Evolutionary conservation across 2,113 vertebrate genomes (phyloP).

Genomic region (Scortum barcoo): DNA sequence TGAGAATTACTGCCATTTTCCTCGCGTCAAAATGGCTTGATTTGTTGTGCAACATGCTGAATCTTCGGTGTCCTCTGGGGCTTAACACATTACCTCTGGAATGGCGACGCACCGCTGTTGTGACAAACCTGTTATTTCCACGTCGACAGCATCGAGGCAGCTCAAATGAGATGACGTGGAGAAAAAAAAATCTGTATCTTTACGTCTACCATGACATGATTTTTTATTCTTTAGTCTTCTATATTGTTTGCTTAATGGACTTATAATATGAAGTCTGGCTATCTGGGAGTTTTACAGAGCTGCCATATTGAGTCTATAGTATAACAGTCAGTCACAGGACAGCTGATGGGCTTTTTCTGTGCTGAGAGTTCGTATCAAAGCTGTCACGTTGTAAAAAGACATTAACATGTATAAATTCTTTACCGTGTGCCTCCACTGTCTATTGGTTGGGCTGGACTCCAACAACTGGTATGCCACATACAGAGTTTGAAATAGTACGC

Average conservation of each 20-base stretch:
- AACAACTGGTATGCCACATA: not conserved
- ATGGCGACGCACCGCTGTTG: not conserved
- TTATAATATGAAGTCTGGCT: not conserved
- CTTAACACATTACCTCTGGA: constrained; percentile 12
- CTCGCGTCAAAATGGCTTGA: constrained; percentile 30
- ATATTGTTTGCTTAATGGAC: constrained; percentile 1
- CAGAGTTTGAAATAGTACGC: not conserved
- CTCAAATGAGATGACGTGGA: constrained; percentile 15
- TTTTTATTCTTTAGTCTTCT: not conserved
- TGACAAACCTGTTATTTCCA: constrained; percentile 3
- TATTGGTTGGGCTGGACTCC: not conserved
- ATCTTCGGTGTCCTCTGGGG: not conserved
- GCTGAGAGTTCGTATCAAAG: not conserved
- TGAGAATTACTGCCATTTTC: constrained; percentile 18
- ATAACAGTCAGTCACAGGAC: constrained; percentile 17
- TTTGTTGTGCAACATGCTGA: constrained; percentile 34
- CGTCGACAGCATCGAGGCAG: not conserved
- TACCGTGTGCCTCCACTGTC: not conserved
- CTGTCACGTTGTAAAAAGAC: constrained; percentile 18
- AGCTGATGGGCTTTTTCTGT: constrained; percentile 6
- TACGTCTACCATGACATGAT: not conserved
- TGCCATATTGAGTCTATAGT: not conserved
- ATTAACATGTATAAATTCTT: constrained; percentile 5
- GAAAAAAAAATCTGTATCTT: not conserved
- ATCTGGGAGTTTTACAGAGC: not conserved